phyloP scores from a whole-genome alignment of 2,797 vertebrate genomes.

The Chromobotia macracanthus region DNA sequence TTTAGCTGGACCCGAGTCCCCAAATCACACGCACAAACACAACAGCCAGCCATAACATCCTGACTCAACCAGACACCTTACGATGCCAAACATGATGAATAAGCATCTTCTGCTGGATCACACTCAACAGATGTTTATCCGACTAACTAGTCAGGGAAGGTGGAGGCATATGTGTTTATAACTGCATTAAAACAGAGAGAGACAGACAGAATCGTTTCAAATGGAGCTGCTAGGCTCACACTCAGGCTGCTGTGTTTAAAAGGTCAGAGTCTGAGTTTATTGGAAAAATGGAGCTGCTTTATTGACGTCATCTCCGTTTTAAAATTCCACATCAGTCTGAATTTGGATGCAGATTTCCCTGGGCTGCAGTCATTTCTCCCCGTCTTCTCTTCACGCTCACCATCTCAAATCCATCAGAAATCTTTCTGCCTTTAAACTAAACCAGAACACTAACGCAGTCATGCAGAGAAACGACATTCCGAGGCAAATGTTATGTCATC shows the following conservation, averaged over 20 bases:
- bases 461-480: not conserved
- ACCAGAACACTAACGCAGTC: not conserved
- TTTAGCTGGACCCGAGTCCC: constrained; percentile 4
- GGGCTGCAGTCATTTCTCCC: not conserved
- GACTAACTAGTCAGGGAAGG: constrained; percentile 8
- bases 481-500: not conserved
- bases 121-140: constrained; percentile 29
- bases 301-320: constrained; percentile 38
- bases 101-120: constrained; percentile 26
- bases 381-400: not conserved
- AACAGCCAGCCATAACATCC: constrained; percentile 11
- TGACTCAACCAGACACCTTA: constrained; percentile 17
- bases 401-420: not conserved
- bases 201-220: not conserved
- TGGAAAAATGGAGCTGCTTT: constrained; percentile 28
- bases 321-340: constrained; percentile 37
- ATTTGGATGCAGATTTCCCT: constrained; percentile 33
- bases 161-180: constrained; percentile 12
- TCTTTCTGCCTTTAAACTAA: not conserved
- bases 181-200: not conserved
- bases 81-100: constrained; percentile 9
- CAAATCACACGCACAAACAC: constrained; percentile 11
- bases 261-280: constrained; percentile 21
- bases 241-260: constrained; percentile 22
- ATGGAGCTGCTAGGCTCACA: not conserved